These are phyloP conservation scores for Syngnathus acus DNA, from an alignment of 2,797 vertebrate genomes.

Conservation along the genomic window DNA sequence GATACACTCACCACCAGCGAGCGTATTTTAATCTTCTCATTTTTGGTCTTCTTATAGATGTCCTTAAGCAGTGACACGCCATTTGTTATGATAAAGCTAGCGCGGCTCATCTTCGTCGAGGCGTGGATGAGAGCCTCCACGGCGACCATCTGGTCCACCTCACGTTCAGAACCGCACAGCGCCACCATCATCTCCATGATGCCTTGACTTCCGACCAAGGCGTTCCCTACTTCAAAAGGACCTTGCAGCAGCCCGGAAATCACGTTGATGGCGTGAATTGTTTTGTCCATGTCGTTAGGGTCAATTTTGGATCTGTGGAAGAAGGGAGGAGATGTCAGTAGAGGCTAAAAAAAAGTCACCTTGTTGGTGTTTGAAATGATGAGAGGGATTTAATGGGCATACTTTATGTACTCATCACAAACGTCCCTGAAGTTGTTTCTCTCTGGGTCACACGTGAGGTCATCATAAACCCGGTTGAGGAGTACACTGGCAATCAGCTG, in stretches of 20 bases:
- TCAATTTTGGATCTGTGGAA: constrained; percentile 83
- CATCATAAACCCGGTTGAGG: constrained; percentile 86
- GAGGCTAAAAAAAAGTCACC: background rate
- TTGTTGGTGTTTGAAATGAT: background rate
- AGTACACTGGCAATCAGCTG: constrained; percentile 90
- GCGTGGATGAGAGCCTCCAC: constrained; percentile 92
- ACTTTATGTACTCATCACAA: constrained; percentile 91
- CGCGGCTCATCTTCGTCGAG: constrained; percentile 90
- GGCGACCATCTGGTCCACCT: constrained; percentile 94
- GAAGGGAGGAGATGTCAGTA: background rate
- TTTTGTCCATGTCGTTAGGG: constrained; percentile 94
- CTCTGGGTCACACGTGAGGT: constrained; percentile 88
- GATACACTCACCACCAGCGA: constrained; percentile 81
- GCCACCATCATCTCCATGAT: constrained; percentile 99
- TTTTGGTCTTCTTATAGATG: constrained; percentile 96
- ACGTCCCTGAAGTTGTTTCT: constrained; percentile 82
- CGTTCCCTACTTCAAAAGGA: constrained; percentile 91
- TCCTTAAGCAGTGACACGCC: constrained; percentile 88
- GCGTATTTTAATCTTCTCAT: constrained; percentile 95
- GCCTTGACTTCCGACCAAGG: constrained; percentile 81
- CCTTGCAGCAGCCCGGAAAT: constrained; percentile 92
- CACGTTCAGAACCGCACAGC: constrained; percentile 85
- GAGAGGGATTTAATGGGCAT: constrained; percentile 37
- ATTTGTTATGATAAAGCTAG: constrained; percentile 92
- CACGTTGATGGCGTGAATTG: constrained; percentile 86